These are phyloP conservation scores for Hippocampus barbouri DNA, from an alignment of 2,113 vertebrate genomes.

Conservation along the genomic window DNA sequence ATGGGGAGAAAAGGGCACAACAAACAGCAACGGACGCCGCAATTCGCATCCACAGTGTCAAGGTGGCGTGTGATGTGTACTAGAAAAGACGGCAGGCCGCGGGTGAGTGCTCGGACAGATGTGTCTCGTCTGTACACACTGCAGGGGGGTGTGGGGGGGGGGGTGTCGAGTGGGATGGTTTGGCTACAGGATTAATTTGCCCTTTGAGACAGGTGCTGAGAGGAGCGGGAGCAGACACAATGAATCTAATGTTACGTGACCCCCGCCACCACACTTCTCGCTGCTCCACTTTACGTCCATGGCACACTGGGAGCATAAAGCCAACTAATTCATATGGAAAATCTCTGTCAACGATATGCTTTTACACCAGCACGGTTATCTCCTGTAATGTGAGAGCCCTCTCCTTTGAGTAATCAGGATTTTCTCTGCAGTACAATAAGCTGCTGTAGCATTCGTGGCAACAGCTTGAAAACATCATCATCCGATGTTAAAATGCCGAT, in stretches of 20 bases:
- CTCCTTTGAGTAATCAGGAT: conserved; percentile 29
- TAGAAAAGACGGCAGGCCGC: conserved; percentile 39
- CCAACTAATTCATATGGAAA: conserved; percentile 50
- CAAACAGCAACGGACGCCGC: conserved; percentile 8
- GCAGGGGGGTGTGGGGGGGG: conserved; percentile 20
- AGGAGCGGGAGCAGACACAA: conserved; percentile 56
- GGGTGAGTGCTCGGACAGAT: conserved; percentile 59
- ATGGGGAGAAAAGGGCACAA: conserved; percentile 10
- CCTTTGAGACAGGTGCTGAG: conserved; percentile 63
- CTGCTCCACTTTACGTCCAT: conserved; percentile 13
- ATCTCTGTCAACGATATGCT: conserved; percentile 57
- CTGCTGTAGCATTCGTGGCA: conserved; percentile 15
- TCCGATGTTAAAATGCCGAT: conserved; percentile 15
- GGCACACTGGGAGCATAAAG: conserved; percentile 32
- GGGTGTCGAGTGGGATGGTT: conserved; percentile 23
- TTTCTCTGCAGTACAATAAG: conserved; percentile 7
- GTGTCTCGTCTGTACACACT: conserved; percentile 51
- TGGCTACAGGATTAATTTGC: conserved; percentile 53
- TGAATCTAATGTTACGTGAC: conserved; percentile 64
- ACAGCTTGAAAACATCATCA: conserved; percentile 13
- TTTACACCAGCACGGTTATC: conserved; percentile 41
- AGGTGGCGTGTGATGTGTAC: conserved; percentile 40
- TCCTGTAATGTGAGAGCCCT: conserved; percentile 49
- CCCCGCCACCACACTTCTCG: background rate
- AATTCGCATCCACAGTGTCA: conserved; percentile 31